Evolutionary conservation across 1,140 invertebrate genomes (phyloP).

Genomic region (Hermetia illucens): DNA sequence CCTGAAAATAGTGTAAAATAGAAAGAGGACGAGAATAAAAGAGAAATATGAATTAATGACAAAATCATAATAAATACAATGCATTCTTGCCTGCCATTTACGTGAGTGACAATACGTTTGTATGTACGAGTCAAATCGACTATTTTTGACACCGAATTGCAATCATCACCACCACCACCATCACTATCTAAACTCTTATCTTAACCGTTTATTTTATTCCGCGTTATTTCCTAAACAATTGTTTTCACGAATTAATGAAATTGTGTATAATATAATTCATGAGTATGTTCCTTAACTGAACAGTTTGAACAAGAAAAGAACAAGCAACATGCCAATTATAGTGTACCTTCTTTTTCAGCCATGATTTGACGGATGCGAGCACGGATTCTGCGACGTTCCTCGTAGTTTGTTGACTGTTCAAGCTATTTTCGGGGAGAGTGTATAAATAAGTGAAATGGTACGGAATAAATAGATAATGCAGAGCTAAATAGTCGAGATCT

Average conservation of each 20-base stretch:
- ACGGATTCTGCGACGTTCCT: constrained; percentile 66
- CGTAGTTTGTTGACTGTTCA: constrained; percentile 72
- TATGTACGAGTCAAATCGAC: background rate
- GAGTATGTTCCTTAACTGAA: background rate
- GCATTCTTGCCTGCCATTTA: too few relatives aligned
- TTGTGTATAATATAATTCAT: background rate
- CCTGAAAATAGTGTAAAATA: too few relatives aligned
- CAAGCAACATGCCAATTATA: constrained; percentile 1
- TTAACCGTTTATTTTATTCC: background rate
- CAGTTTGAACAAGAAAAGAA: too few relatives aligned
- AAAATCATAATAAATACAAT: background rate
- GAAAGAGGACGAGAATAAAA: background rate
- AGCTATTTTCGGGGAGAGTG: too few relatives aligned
- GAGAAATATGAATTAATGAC: background rate
- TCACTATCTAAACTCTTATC: background rate
- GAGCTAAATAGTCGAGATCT: too few relatives aligned
- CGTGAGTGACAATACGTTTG: too few relatives aligned
- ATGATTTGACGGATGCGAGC: constrained; percentile 58
- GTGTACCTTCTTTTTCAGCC: constrained; percentile 60
- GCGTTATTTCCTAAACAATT: background rate
- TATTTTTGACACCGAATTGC: background rate
- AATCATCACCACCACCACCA: background rate
- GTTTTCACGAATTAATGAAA: background rate
- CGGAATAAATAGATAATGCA: too few relatives aligned
- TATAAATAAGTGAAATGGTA: too few relatives aligned